Base-by-base conservation (phyloP, 2,888 invertebrate genomes). In the Cerceris ruficornis region DNA sequence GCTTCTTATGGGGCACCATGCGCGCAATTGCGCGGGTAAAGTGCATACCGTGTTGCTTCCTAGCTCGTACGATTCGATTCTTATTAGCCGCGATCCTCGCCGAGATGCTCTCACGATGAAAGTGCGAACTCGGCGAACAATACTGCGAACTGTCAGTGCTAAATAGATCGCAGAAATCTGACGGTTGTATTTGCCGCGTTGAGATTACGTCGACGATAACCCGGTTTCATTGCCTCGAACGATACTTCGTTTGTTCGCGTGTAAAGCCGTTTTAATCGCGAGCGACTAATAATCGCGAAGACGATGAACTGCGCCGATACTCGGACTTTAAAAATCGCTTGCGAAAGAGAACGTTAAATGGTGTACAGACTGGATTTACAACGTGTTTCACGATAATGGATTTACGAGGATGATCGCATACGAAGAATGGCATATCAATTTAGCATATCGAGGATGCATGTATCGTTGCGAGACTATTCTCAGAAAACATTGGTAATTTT, bases 51-150 rank as follows among this genome's bases (percentile, higher is more conserved):
- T 64, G 57, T 71, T 41, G 83, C 75, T 85, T 85, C 84, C 84
- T 83, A 77, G 75, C 85, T 83, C 84, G 75, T 85, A 85, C 80
- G 75, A 77, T 83, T 71, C 81, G 75, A 81, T 85, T 85, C 83
- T 85, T 84, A 84, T 84, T 84, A 84, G 84, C 75, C 76, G 82
- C 84, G 84, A 82, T 83, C 72, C 61, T 62, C 54, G 73, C 28
- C 42, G 59, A 58, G 54, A 61, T 64, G 66, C 67, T 64, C 70
- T 74, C 66, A 70, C 85, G 75, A 77, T 64, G 69, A 77, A 80
- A 73, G 57, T 59, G 65, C 43, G 61, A 58, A 69, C 71, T 14
- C 39, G 54, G 7, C 57, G 28, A 61, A 66, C 72, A 69, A 75
- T 77, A 67, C 71, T 58, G 62, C 7, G 80, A 71, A 73, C 57